Evolutionary conservation across 2,888 invertebrate species (phyloP).

Genomic region (Omphaloscelis lunosa): DNA sequence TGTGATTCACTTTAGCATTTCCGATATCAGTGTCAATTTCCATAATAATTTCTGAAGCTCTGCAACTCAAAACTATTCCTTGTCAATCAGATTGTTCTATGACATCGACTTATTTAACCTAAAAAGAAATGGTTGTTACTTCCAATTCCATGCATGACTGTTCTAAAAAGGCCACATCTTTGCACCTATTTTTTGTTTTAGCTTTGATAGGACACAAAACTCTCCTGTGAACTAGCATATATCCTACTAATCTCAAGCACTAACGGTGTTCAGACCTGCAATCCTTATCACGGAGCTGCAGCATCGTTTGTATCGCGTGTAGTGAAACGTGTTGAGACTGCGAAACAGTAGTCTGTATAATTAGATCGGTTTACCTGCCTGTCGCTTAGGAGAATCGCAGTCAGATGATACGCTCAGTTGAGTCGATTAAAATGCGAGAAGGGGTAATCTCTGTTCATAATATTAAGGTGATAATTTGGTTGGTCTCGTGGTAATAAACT

Average conservation of each 20-base stretch:
- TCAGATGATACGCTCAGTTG: not conserved
- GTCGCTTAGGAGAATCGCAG: slow-evolving; percentile 23
- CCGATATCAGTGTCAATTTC: too few relatives aligned
- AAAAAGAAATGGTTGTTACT: too few relatives aligned
- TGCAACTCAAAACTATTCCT: too few relatives aligned
- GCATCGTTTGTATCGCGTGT: slow-evolving; percentile 48
- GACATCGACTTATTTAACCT: too few relatives aligned
- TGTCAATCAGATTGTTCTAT: too few relatives aligned
- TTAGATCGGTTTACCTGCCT: slow-evolving; percentile 38
- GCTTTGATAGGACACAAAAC: not conserved
- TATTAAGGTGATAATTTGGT: not conserved
- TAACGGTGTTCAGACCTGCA: slow-evolving; percentile 50
- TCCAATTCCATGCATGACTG: too few relatives aligned
- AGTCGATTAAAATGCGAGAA: not conserved
- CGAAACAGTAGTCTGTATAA: slow-evolving; percentile 51
- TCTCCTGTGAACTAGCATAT: slow-evolving; percentile 13
- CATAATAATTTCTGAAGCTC: too few relatives aligned
- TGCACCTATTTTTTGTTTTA: not conserved
- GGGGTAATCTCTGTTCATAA: not conserved
- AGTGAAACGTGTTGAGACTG: slow-evolving; percentile 54
- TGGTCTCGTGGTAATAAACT: too few relatives aligned
- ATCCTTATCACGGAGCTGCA: slow-evolving; percentile 43
- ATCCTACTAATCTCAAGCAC: slow-evolving; percentile 16
- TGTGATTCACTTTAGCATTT: too few relatives aligned
- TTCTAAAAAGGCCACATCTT: too few relatives aligned